Evolutionary conservation across 2,888 invertebrate species (phyloP), one percentile per base, ranked within the genome.

Genomic region (Fabriciana adippe): DNA sequence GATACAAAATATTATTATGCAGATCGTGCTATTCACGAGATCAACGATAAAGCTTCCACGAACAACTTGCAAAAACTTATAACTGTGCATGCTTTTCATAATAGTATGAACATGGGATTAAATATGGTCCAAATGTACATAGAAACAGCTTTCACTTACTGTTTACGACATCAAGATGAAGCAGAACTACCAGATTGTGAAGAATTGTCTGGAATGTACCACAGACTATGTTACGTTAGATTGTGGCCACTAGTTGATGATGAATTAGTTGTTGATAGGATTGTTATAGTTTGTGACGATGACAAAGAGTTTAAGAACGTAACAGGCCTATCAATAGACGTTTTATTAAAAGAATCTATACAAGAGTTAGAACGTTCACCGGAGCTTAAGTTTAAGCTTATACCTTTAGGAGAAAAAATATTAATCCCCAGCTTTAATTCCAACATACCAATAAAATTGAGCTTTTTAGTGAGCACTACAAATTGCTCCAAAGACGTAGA

Each of bases 211-310:
- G 88, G 85, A 21, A 70, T 81, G 59, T 76, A 76, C 60, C 88
- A 88, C 68, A 84, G 72, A 72, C 64, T 89, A 55, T 90, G 90
- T 73, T 78, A 83, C 35, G 87, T 81, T n/a, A 81, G 85, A 56
- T 57, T 89, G 21, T 89, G 81, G 79, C 89, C 89, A 2, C 80
- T 84, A n/a, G 74, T 80, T n/a, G 85, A 85, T 41, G 87, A 90
- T 72, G 88, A 88, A 57, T 71, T 84, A 13, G 75, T 86, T 3
- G 68, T 89, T 26, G 74, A 81, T 54, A 81, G 82, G 26, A 76
- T 86, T 2, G 68, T 75, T 18, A 77, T 86, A 11, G 80, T 87
- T n/a, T 90, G 90, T 72, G 85, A 89, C 21, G 84, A 86, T 67
- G 83, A 88, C 18, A 68, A 68, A 4, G 77, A 84, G 18, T 89